Evolutionary conservation across 2,888 invertebrate species (phyloP), one percentile per base, ranked within the genome.

Genomic region (Trissolcus japonicus): DNA sequence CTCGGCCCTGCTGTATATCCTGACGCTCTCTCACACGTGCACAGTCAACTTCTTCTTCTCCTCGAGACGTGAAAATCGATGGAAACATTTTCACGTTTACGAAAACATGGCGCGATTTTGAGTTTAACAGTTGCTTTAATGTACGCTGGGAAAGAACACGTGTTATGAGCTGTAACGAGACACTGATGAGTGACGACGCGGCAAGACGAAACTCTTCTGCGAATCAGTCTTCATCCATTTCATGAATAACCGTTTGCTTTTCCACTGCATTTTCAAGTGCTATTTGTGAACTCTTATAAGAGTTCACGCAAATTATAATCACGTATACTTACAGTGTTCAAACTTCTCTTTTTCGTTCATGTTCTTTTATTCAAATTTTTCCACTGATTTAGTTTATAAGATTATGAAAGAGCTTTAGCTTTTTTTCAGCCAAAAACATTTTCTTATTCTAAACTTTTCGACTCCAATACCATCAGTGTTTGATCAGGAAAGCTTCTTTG

Each of bases 1-100:
- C 65, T 43, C 57, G 25, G 48, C 62, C 53, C 63, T n/a, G 60
- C 63, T 60, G 14, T 6, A 71, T 71, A 75, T 77, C 76, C 77
- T 35, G 11, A 35, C 35, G 65, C 71, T 50, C 57, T 16, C 53
- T 65, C 65, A 46, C 76, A 77, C 74, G 63, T 73, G 67, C 59
- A 43, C 59, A 29, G 29, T 21, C 11, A 16, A 66, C 71, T 79
- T 68, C 72, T 79, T 75, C 66, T 1, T 35, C 11, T 35, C 9
- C 9, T 9, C 35, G 62, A 67, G 73, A 69, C 57, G 76, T 78
- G 76, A 75, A 82, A 80, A 80, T 80, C 80, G 66, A 80, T 79
- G 76, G 63, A 77, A 65, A 66, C 68, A 76, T 76, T 77, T 80
- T 72, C 80, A 72, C 71, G 55, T 77, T 77, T 72, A 77, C 65